Evolutionary conservation across 2,888 invertebrate species (phyloP).

Genomic region (Drosophila glabriapex): DNA sequence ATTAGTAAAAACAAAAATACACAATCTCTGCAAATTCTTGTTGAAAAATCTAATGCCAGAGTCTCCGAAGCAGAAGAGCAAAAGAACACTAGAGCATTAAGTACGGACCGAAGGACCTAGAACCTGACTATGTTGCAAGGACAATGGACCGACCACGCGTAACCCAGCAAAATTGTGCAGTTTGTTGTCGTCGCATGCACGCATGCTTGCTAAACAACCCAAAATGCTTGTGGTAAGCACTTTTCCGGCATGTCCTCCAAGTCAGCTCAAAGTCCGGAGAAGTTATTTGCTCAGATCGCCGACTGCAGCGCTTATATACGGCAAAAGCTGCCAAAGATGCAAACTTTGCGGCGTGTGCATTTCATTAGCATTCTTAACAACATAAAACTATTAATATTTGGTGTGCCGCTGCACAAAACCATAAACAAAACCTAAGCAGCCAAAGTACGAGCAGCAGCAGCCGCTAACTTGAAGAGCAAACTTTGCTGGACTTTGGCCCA

Average conservation of each 20-base stretch:
- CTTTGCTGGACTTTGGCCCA: slow-evolving; percentile 55
- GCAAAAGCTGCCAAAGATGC: slow-evolving; percentile 39
- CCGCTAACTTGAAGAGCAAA: slow-evolving; percentile 55
- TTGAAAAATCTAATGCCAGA: slow-evolving; percentile 72
- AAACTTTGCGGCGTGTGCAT: slow-evolving; percentile 55
- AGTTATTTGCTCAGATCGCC: slow-evolving; percentile 52
- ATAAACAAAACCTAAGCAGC: slow-evolving; percentile 68
- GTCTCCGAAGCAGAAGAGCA: slow-evolving; percentile 27
- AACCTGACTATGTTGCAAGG: slow-evolving; percentile 4
- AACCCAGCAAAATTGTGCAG: slow-evolving; percentile 64
- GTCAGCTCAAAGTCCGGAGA: slow-evolving; percentile 32
- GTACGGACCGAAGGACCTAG: slow-evolving; percentile 8
- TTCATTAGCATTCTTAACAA: slow-evolving; percentile 73
- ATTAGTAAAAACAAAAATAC: slow-evolving; percentile 47
- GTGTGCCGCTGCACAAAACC: slow-evolving; percentile 35
- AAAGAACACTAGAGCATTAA: slow-evolving; percentile 5
- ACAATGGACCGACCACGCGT: slow-evolving; percentile 51
- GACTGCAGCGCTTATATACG: slow-evolving; percentile 51
- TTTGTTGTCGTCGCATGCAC: slow-evolving; percentile 75
- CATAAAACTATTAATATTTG: slow-evolving; percentile 75
- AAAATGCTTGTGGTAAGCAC: slow-evolving; percentile 72
- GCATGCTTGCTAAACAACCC: slow-evolving; percentile 61
- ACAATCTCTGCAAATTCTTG: slow-evolving; percentile 69
- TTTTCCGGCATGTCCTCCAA: slow-evolving; percentile 58
- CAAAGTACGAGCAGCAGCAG: slow-evolving; percentile 21